Conservation (phyloP, 2,113 vertebrate genomes). For the Trachemys scripta region DNA sequence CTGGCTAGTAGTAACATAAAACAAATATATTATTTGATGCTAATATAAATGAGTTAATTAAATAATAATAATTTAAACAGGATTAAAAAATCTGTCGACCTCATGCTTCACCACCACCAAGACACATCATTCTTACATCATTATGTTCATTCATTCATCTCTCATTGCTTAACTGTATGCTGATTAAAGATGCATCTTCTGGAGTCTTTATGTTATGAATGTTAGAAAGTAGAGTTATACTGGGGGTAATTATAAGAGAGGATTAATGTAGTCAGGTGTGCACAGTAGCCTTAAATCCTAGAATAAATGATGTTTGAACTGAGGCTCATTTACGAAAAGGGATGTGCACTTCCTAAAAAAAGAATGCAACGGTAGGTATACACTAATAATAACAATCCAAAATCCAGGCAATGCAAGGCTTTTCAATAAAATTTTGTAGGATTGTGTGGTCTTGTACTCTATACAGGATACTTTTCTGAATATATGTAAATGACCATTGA, state of each 20-base stretch:
- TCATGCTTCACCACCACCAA: neutral
- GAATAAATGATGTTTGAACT: neutral
- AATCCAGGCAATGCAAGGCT: constrained; percentile 32
- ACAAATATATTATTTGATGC: constrained; percentile 40
- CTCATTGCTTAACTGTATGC: neutral
- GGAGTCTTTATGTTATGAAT: neutral
- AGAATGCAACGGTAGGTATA: neutral
- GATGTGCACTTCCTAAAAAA: constrained; percentile 15
- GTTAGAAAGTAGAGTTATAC: neutral
- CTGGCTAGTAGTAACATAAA: neutral
- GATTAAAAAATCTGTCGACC: constrained; percentile 14
- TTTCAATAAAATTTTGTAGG: constrained; percentile 53
- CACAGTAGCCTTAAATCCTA: neutral
- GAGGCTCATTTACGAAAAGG: neutral
- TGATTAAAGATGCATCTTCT: neutral
- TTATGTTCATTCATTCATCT: neutral
- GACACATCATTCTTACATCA: constrained; percentile 15
- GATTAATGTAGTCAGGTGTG: neutral
- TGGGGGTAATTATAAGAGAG: neutral
- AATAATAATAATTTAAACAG: constrained; percentile 35
- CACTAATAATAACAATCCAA: neutral
- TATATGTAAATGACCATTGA: constrained; percentile 38
- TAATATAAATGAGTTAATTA: constrained; percentile 25
- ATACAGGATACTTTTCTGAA: constrained; percentile 38
- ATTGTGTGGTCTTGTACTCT: constrained; percentile 58